Base-by-base conservation (phyloP, 2,113 vertebrate species). In the Ceyx melanurus region DNA sequence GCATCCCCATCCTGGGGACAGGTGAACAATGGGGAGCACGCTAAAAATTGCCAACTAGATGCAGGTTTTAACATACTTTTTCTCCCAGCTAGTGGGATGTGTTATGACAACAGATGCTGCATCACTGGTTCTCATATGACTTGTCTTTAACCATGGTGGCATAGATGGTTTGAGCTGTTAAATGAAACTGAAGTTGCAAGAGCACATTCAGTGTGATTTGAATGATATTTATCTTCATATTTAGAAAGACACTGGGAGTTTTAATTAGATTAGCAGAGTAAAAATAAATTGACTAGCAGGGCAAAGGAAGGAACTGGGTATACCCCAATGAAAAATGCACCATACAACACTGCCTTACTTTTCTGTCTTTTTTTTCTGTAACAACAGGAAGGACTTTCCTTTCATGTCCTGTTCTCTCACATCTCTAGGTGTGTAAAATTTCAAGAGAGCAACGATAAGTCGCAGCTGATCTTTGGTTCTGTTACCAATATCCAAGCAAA, bases 391-490 rank as follows among this genome's bases (percentile, higher is more conserved):
- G 54, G 46, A 66, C 62, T 35, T 31, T 51, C 23, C 29, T 89
- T 84, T 68, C 14, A 72, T 17, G 79, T 88, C 45, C 33, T 89
- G 33, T 86, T 78, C 35, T 72, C 20, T 26, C 33, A 77, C 56
- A 87, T 84, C 25, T 88, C 60, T 94, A 99, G 99, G 77, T 99
- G 99, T 97, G 98, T 99, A 31, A 99, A 99, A 93, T 99, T 99
- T 97, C 97, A 99, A 77, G 98, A 99, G 92, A 99, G 98, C 97
- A 99, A 99, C 2, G 98, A 99, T 89, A 97, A 97, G 5, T 98
- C 98, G 2, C 99, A 99, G 95, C 97, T 99, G 62, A 99, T 99
- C 95, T 99, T 99, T 89, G 98, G 98, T 21, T 98, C 99, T 9
- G 94, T 99, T 61, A 99, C 98, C 23, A 98, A 94, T 53, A 98